Evolutionary conservation across 2,113 vertebrate genomes (phyloP).

Genomic region (Toxotes jaculatrix): DNA sequence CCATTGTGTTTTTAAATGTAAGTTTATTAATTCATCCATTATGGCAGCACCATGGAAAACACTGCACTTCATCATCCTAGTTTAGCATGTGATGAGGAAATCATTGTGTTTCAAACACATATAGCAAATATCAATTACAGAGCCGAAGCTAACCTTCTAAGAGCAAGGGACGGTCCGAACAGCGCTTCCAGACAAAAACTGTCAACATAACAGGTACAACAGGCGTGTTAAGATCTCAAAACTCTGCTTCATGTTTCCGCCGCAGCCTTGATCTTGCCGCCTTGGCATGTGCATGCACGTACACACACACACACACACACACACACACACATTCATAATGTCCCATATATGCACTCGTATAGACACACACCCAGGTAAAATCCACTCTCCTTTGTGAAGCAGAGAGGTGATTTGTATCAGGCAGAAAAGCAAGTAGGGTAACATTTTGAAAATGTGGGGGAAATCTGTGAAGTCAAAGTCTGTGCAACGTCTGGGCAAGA

Average conservation of each 20-base stretch:
- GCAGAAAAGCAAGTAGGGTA: slow-evolving; percentile 57
- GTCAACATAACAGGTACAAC: not conserved
- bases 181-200: not conserved
- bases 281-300: not conserved
- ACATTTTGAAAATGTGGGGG: slow-evolving; percentile 62
- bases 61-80: not conserved
- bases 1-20: not conserved
- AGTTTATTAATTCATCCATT: not conserved
- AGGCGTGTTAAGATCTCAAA: slow-evolving; percentile 7
- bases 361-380: slow-evolving; percentile 37
- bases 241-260: not conserved
- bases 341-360: slow-evolving; percentile 13
- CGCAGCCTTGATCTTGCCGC: slow-evolving; percentile 39
- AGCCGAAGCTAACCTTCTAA: not conserved
- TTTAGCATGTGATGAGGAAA: not conserved
- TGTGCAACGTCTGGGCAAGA: slow-evolving; percentile 67
- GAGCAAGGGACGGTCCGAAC: not conserved
- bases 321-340: not conserved
- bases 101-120: not conserved
- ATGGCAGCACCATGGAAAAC: not conserved
- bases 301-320: not conserved
- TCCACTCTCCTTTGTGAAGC: slow-evolving; percentile 39
- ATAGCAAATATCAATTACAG: not conserved
- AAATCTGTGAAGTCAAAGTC: slow-evolving; percentile 62
- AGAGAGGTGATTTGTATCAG: slow-evolving; percentile 59